phyloP scores from a whole-genome alignment of 2,113 vertebrate genomes.

The Neopipo cinnamomea region DNA sequence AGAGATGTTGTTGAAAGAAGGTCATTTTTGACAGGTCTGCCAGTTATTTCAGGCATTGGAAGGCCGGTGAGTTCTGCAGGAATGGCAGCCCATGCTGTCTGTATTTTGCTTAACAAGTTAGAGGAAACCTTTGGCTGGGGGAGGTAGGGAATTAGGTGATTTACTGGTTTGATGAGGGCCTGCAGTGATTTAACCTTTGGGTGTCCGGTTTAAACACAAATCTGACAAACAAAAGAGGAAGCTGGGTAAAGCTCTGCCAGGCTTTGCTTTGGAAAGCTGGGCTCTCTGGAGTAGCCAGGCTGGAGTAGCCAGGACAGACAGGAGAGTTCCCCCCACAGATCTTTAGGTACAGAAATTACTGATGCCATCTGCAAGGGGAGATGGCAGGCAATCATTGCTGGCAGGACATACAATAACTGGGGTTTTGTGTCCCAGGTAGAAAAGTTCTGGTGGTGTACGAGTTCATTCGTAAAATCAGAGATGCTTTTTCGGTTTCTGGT shows the following conservation, averaged over 20 bases:
- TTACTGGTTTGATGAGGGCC: conserved; percentile 18
- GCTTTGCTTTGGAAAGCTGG: not conserved
- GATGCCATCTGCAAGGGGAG: not conserved
- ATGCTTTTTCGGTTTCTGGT: not conserved
- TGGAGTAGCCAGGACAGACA: not conserved
- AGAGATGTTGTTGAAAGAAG: conserved; percentile 74
- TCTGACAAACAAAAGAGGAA: not conserved
- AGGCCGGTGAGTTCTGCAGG: conserved; percentile 28
- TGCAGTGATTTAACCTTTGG: conserved; percentile 30
- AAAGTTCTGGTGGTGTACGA: not conserved
- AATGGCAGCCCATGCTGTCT: conserved; percentile 3
- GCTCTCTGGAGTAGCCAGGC: not conserved
- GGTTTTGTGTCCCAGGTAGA: not conserved
- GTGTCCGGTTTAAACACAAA: not conserved
- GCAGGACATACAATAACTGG: rapidly evolving
- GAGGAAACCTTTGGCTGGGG: conserved; percentile 12
- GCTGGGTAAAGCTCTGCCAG: not conserved
- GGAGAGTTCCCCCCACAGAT: not conserved
- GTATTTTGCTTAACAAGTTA: conserved; percentile 52
- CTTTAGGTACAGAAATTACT: not conserved
- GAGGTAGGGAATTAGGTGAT: conserved; percentile 1
- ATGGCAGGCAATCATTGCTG: not conserved
- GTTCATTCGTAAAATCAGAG: not conserved
- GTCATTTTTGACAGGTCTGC: conserved; percentile 75
- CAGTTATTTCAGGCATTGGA: conserved; percentile 55